phyloP scores from a whole-genome alignment of 2,888 invertebrate species.

The Orchesella flavescens region DNA sequence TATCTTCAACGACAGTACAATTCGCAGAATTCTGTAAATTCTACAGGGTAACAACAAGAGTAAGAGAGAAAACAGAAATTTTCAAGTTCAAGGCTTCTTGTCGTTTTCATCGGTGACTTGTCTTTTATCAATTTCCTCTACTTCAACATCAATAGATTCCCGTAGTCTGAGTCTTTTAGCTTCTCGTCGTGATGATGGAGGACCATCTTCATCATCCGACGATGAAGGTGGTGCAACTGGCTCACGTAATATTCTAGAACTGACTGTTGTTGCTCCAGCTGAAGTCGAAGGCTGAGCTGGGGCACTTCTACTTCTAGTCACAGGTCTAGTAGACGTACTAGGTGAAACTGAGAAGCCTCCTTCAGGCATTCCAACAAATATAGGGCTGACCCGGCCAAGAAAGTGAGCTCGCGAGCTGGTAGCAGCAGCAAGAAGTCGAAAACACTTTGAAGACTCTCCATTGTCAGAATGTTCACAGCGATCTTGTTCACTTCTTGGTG shows the following conservation, averaged over 20 bases:
- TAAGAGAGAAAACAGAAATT: no score
- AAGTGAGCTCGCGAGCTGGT: constrained; percentile 50
- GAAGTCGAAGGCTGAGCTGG: constrained; percentile 34
- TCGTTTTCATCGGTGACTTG: no score
- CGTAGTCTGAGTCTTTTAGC: constrained; percentile 48
- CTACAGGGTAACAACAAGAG: no score
- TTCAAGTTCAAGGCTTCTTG: no score
- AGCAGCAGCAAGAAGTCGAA: constrained; percentile 45
- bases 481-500: not conserved
- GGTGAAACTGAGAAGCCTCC: constrained; percentile 49
- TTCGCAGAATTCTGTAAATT: no score
- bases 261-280: not conserved
- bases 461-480: not conserved
- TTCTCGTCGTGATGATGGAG: constrained; percentile 10
- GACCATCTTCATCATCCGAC: constrained; percentile 29
- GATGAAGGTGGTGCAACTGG: constrained; percentile 29
- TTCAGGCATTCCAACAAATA: constrained; percentile 56
- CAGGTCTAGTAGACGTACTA: not conserved
- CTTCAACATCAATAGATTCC: constrained; percentile 31
- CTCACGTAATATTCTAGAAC: constrained; percentile 2
- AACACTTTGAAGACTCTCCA: constrained; percentile 39
- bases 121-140: not conserved
- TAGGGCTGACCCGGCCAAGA: constrained; percentile 51
- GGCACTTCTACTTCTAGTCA: constrained; percentile 41
- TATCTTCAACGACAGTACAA: no score